Base-by-base conservation (phyloP, 35 echinoderm and acorn worm species). In the Holothuria glaberrima region DNA sequence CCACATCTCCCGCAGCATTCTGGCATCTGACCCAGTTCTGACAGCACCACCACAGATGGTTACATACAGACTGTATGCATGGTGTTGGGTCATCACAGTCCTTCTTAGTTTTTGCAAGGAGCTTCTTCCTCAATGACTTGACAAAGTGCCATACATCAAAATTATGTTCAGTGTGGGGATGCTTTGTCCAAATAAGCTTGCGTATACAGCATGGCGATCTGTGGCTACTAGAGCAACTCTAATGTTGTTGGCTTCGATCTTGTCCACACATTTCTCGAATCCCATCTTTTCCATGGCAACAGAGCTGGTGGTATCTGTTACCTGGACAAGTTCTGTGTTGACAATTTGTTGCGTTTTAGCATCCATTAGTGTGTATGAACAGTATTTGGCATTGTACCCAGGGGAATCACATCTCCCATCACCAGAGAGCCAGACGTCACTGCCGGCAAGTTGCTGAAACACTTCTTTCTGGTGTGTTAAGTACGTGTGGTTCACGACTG, bases 21-120 rank as follows among this genome's bases (percentile, higher is more conserved):
- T 20, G 60, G 59, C 59, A 91, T 83, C 16, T 87, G 65, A 12
- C 81, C 62, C 92, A 94, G 21, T 65, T 59, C 1, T 67, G 64
- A 45, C 74, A 69, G 24, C 88, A 59, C 88, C 89, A 88, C 93
- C 93, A 94, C 14, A 94, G 24, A 81, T 94, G 93, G 36, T 88
- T 86, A 14, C 24, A 27, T 3, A 94, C 44, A 18, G 77, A 67
- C 34, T 56, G 77, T 21, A 89, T 90, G 87, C 92, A 90, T 22
- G 76, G 67, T 18, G 31, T 62, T 12, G 86, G 31, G 26, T 44
- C 80, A 74, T 94, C 75, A 86, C 80, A 86, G 14, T 89, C 92
- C 44, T 86, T 90, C 13, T 63, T 64, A 9, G 87, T 79, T 32
- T 89, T 86, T 12, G 74, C 38, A 19, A 21, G 68, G 0, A 94